Evolutionary conservation across 2,797 vertebrate genomes (phyloP), one percentile per base, ranked within the genome.

Genomic region (Megaceryle alcyon): DNA sequence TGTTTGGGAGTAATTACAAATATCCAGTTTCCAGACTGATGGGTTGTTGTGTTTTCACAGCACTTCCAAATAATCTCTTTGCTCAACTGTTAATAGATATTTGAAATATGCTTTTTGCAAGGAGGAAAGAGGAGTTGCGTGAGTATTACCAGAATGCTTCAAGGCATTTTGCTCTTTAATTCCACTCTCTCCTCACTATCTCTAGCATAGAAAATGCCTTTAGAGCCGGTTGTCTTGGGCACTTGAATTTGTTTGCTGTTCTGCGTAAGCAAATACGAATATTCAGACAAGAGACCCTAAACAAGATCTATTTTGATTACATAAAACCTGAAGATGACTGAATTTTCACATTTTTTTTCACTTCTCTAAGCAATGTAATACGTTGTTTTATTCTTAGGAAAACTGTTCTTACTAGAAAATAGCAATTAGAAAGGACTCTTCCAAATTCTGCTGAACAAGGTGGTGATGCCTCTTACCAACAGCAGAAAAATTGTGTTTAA

Each of bases 121-220:
- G n/a, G 18, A 54, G 18, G 39, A 43, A 65, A 83, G 37, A 57
- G 28, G 6, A 49, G 33, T 39, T 1, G 0, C 1, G 2, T 22
- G 8, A 71, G 9, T 33, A 49, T 82, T 71, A 43, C 10, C 33
- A 57, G 48, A 51, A 37, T 16, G 4, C 35, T 89, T 66, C 35
- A 22, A 85, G 41, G 44, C 20, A 54, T 71, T 64, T 94, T 68
- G 17, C 56, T 26, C 29, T 82, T 11, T 61, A 35, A 57, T 75
- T 92, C 65, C 12, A 10, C 20, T 75, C n/a, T 49, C 10, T 44
- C 22, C 46, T 71, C 8, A 31, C 5, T 31, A 46, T 39, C 17
- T 78, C 43, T 35, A 7, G 11, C 39, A 7, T 5, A 69, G 49
- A 53, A 91, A 69, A 54, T 8, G 3, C 31, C 57, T 61, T 77